phyloP scores from a whole-genome alignment of 2,888 invertebrate genomes.

The Aproaerema taeniolella region DNA sequence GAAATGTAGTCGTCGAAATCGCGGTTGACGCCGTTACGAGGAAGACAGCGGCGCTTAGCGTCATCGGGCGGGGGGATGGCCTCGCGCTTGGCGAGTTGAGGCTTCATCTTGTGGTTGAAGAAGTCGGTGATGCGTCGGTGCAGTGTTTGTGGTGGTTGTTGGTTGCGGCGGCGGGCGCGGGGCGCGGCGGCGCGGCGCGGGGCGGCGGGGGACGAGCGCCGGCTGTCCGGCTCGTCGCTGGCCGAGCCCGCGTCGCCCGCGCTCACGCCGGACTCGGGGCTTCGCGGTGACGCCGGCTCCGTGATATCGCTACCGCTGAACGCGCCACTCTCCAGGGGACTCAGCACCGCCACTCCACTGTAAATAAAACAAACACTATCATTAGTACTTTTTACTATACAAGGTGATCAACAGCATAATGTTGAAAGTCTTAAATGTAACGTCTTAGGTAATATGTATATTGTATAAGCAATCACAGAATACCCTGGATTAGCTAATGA shows the following conservation, averaged over 20 bases:
- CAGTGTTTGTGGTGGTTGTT: too few species aligned
- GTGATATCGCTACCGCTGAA: conserved; percentile 88
- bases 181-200: conserved; percentile 69
- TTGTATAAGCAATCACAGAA: too few species aligned
- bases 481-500: neutral
- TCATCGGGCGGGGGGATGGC: conserved; percentile 44
- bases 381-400: conserved; percentile 20
- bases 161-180: conserved; percentile 50
- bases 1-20: conserved; percentile 72
- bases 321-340: conserved; percentile 85
- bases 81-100: conserved; percentile 75
- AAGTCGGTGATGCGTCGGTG: conserved; percentile 92
- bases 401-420: too few species aligned
- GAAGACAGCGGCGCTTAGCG: conserved; percentile 64
- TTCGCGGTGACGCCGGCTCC: conserved; percentile 89
- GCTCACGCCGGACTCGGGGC: conserved; percentile 74
- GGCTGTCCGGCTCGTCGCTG: conserved; percentile 64
- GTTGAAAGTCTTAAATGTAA: too few species aligned
- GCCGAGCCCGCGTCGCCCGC: conserved; percentile 75
- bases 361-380: conserved; percentile 45
- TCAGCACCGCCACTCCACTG: conserved; percentile 91
- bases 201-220: conserved; percentile 70
- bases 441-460: too few species aligned
- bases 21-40: conserved; percentile 64
- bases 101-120: conserved; percentile 90